Conservation (phyloP, 2,888 invertebrate species). For the Caenorhabditis sp. region DNA sequence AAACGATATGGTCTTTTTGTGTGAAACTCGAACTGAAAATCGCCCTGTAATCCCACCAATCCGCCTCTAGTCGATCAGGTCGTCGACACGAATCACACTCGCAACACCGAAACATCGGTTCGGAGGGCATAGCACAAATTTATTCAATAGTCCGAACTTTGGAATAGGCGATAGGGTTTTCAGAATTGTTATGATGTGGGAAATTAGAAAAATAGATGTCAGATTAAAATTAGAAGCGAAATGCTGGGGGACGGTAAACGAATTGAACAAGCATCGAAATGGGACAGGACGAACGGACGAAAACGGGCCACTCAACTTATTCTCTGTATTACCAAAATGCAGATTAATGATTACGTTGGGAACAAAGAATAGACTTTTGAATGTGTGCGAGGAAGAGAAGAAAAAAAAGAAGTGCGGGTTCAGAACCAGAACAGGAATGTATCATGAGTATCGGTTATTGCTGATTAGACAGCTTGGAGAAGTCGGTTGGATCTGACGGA, state of each 20-base stretch:
- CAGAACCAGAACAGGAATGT: constrained; percentile 37
- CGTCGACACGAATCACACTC: neutral
- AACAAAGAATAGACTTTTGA: constrained; percentile 8
- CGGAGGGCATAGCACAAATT: constrained; percentile 50
- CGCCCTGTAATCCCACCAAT: constrained; percentile 25
- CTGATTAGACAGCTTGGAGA: constrained; percentile 57
- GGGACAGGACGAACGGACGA: constrained; percentile 22
- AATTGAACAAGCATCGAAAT: constrained; percentile 40
- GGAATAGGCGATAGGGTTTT: constrained; percentile 14
- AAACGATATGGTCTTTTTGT: neutral
- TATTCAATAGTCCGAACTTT: constrained; percentile 22
- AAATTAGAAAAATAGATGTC: constrained; percentile 7
- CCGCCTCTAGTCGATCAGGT: neutral
- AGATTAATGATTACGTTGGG: constrained; percentile 34
- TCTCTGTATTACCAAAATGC: constrained; percentile 44
- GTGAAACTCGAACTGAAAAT: constrained; percentile 14
- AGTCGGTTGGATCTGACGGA: constrained; percentile 73
- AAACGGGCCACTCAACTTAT: constrained; percentile 23
- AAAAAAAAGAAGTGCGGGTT: constrained; percentile 3
- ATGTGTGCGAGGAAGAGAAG: constrained; percentile 10
- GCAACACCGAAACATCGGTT: too few relatives aligned
- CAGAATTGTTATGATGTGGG: neutral
- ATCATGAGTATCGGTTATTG: constrained; percentile 13
- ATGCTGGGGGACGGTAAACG: neutral
- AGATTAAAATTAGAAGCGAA: constrained; percentile 42